Base-by-base conservation (phyloP, 2,797 vertebrate genomes). In the Craterocephalus amniculus region DNA sequence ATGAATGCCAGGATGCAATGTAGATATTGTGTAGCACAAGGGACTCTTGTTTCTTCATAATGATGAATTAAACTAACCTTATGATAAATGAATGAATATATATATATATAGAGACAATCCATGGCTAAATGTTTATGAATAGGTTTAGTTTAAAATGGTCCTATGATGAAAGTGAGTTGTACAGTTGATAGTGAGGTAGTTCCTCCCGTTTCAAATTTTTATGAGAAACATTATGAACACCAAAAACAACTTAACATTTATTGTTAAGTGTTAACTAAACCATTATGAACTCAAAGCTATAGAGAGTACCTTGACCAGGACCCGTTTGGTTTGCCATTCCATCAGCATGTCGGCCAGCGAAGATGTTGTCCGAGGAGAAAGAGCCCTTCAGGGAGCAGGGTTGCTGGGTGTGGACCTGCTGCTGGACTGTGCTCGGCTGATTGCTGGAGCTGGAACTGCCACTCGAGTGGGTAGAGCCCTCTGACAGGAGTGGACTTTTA, bases 381-480 rank as follows among this genome's bases (percentile, higher is more conserved):
- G 98, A 99, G 88, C 96, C 96, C 88, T 97, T 98, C 91, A 99
- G 89, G 34, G 97, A 99, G 89, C 97, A 99, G 11, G 98, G 98
- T 86, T 99, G 98, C 91, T 98, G 96, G 3, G 97, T 99, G 83
- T 97, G 97, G 86, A 99, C 97, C 45, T 95, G 95, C 85, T 95
- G 95, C 52, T 92, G 92, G 2, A 80, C 62, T 0, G 87, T 72
- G 45, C 88, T 76, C 20, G 92, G 80, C 63, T 81, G 90, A 62
- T 78, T 90, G 75, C 91, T 86, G 6, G 92, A 92, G 77, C 86
- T 80, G 60, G 76, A 89, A 84, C 89, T 88, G 63, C 87, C 90
- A 59, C 93, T 92, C 0, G 93, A 90, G 64, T 92, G 90, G 58
- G 90, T 90, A 14, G 83, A 91, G 55, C 85, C 79, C 27, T 95